Conservation (phyloP, 2,797 vertebrate species). For the Ptychobarbus kaznakovi region DNA sequence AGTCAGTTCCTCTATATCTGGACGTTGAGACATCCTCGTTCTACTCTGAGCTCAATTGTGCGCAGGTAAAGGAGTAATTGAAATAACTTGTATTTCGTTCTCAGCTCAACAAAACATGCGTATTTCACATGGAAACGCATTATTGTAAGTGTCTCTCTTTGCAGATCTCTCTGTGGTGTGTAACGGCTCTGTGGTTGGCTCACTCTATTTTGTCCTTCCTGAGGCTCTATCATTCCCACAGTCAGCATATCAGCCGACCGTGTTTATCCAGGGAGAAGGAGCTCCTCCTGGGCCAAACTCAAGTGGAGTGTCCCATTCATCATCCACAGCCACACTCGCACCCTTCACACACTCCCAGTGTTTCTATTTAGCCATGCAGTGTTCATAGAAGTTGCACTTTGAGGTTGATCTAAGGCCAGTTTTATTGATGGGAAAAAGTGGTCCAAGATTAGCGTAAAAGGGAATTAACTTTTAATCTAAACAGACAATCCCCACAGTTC, state of each 20-base stretch:
- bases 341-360: conserved; percentile 65
- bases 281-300: conserved; percentile 73
- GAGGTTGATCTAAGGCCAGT: not conserved
- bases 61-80: conserved; percentile 71
- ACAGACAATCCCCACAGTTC: not conserved
- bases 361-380: conserved; percentile 65
- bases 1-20: conserved; percentile 78
- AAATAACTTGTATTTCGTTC: not conserved
- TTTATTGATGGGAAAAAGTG: not conserved
- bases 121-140: conserved; percentile 1
- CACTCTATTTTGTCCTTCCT: conserved; percentile 82
- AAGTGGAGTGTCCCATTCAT: conserved; percentile 63
- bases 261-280: conserved; percentile 82
- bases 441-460: conserved; percentile 10
- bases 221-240: conserved; percentile 83
- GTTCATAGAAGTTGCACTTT: conserved; percentile 21
- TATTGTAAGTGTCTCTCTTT: conserved; percentile 12
- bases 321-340: conserved; percentile 66
- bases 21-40: conserved; percentile 83
- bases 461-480: not conserved
- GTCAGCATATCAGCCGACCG: conserved; percentile 75
- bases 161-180: conserved; percentile 79
- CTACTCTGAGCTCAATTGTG: conserved; percentile 78
- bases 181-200: conserved; percentile 77
- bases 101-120: not conserved